Evolutionary conservation across 1,140 invertebrate species (phyloP).

Genomic region (Armadillidium nasatum): DNA sequence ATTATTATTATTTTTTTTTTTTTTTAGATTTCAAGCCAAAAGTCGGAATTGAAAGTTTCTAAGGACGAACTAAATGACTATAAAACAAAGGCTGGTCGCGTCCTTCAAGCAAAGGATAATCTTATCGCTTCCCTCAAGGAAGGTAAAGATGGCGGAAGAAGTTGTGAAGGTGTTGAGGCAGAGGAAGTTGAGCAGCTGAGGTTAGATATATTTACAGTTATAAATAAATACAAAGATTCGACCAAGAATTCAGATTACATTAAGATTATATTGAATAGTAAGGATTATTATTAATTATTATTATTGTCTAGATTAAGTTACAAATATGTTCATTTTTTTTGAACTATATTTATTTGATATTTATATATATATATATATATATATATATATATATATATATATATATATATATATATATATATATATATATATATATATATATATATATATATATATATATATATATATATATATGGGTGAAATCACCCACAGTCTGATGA

Average conservation of each 20-base stretch:
- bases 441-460: too few relatives aligned
- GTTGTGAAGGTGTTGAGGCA: constrained; percentile 47
- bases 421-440: too few relatives aligned
- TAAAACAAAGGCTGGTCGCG: constrained; percentile 64
- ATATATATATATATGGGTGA: too few relatives aligned
- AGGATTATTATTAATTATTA: background rate
- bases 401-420: too few relatives aligned
- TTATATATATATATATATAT: too few relatives aligned
- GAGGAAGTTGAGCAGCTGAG: constrained; percentile 54
- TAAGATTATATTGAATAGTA: background rate
- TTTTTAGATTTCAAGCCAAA: constrained; percentile 29
- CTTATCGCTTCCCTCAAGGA: constrained; percentile 63
- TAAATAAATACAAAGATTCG: background rate
- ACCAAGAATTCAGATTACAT: background rate
- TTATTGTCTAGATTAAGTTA: too few relatives aligned
- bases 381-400: too few relatives aligned
- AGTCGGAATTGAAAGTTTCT: constrained; percentile 50
- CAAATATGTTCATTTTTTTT: too few relatives aligned
- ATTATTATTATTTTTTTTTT: background rate
- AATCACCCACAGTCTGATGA: too few relatives aligned
- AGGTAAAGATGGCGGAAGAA: constrained; percentile 50
- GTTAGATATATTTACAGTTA: constrained; percentile 30
- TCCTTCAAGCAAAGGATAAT: constrained; percentile 70
- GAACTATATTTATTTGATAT: background rate
- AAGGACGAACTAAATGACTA: constrained; percentile 65